Conservation (phyloP, 1,140 invertebrate genomes). For the Cotesia typhae region DNA sequence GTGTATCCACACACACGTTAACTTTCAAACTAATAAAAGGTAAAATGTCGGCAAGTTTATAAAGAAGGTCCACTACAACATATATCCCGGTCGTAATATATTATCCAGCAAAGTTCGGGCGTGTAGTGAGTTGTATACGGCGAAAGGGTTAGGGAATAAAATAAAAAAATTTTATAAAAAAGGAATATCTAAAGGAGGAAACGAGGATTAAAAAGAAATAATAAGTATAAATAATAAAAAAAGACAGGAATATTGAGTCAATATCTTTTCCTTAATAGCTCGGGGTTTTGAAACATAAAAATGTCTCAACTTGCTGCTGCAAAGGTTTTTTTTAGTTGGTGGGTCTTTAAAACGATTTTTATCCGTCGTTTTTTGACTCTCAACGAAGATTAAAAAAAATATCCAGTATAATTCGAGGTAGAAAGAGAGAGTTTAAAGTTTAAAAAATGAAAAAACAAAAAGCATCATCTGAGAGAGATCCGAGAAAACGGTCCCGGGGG, state of each 20-base stretch:
- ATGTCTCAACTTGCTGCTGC: constrained; percentile 54
- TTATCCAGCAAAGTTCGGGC: constrained; percentile 38
- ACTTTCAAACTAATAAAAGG: no score
- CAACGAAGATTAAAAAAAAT: constrained; percentile 23
- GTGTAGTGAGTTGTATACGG: not conserved
- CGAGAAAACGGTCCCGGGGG: constrained; percentile 48
- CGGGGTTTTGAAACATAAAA: constrained; percentile 50
- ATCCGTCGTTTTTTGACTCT: constrained; percentile 15
- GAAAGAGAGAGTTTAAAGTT: constrained; percentile 36
- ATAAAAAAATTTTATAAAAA: not conserved
- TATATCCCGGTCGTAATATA: constrained; percentile 40
- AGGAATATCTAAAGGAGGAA: not conserved
- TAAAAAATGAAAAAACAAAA: constrained; percentile 52
- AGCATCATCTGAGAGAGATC: constrained; percentile 46
- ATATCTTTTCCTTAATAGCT: constrained; percentile 45
- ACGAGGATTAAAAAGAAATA: constrained; percentile 18
- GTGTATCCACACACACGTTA: no score
- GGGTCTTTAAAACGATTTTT: constrained; percentile 12
- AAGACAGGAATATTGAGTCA: constrained; percentile 48
- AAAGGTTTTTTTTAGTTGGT: constrained; percentile 30
- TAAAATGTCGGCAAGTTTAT: no score
- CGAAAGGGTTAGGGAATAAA: not conserved
- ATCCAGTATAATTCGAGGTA: constrained; percentile 12
- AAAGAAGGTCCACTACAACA: not conserved
- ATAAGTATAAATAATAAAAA: constrained; percentile 30